These are phyloP conservation scores for Mizuhopecten yessoensis DNA, from an alignment of 1,140 invertebrate genomes.

Conservation along the genomic window DNA sequence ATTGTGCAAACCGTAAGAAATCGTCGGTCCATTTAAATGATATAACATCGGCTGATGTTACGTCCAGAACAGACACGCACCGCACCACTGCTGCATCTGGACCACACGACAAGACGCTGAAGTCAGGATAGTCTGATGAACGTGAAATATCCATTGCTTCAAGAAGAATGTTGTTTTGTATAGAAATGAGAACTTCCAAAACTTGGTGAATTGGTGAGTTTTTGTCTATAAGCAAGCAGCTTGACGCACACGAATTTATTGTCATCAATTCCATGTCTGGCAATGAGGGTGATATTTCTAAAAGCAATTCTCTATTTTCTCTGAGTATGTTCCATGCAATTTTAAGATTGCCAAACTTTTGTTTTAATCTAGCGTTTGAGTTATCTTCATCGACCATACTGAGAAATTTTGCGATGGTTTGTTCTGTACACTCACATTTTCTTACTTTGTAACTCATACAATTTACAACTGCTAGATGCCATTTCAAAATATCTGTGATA, in stretches of 20 bases:
- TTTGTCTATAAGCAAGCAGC: conserved; percentile 51
- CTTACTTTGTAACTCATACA: conserved; percentile 59
- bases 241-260: not conserved
- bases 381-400: conserved; percentile 44
- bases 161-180: conserved; percentile 55
- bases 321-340: conserved; percentile 61
- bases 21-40: conserved; percentile 47
- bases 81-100: not conserved
- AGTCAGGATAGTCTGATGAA: not conserved
- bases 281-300: not conserved
- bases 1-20: conserved; percentile 50
- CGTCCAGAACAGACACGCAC: conserved; percentile 31
- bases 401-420: conserved; percentile 57
- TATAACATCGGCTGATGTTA: conserved; percentile 43
- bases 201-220: conserved; percentile 45
- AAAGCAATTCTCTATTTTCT: not conserved
- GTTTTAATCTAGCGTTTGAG: conserved; percentile 47
- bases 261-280: conserved; percentile 36
- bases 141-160: not conserved
- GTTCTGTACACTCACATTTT: conserved; percentile 53
- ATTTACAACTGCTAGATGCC: conserved; percentile 55
- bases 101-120: conserved; percentile 8
- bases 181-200: conserved; percentile 7
- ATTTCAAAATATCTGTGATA: conserved; percentile 56
- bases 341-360: conserved; percentile 59